Evolutionary conservation across 2,797 vertebrate species (phyloP).

Genomic region (Momotus momota): DNA sequence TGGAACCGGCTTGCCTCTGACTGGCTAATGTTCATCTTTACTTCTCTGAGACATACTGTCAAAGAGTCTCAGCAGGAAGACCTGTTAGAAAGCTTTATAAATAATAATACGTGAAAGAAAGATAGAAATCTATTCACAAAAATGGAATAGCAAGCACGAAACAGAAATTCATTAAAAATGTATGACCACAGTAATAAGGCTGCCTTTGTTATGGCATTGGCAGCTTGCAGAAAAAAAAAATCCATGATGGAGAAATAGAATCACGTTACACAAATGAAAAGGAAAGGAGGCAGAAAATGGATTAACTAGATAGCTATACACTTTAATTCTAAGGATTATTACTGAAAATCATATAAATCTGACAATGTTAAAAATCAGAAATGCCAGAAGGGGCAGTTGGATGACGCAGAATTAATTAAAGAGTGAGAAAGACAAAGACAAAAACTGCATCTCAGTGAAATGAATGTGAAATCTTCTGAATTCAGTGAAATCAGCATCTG

Average conservation of each 20-base stretch:
- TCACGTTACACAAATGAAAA: constrained; percentile 43
- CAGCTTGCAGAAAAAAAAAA: neutral
- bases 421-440: neutral
- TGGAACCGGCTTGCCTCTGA: neutral
- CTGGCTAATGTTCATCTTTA: neutral
- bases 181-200: constrained; percentile 46
- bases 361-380: neutral
- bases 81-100: constrained; percentile 28
- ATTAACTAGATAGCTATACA: neutral
- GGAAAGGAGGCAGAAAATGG: neutral
- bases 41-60: neutral
- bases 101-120: constrained; percentile 39
- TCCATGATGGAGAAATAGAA: neutral
- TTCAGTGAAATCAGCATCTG: constrained; percentile 17
- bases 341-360: neutral
- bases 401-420: constrained; percentile 10
- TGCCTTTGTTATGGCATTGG: constrained; percentile 49
- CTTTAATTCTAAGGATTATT: constrained; percentile 4
- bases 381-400: neutral
- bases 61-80: constrained; percentile 3
- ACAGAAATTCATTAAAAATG: constrained; percentile 67
- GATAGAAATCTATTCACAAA: constrained; percentile 43
- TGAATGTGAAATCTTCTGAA: neutral
- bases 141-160: constrained; percentile 21
- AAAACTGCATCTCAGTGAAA: neutral